These are phyloP conservation scores for Mesocentrotus franciscanus DNA, from an alignment of 53 echinoderm and acorn worm genomes.

Conservation along the genomic window DNA sequence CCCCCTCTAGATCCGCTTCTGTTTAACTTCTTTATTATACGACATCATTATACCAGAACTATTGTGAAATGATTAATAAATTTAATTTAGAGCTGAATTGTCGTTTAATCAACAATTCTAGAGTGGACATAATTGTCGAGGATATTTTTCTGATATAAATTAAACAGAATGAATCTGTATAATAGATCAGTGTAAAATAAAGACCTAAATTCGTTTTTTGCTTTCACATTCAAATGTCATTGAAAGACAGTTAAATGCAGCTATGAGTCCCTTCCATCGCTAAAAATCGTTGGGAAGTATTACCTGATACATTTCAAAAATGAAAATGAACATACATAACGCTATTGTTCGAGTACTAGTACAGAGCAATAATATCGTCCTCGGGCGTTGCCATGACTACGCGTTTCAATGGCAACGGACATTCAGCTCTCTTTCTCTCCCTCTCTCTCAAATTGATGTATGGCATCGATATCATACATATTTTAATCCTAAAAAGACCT, in stretches of 20 bases:
- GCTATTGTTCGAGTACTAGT: background rate
- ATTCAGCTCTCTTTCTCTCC: background rate
- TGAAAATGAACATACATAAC: background rate
- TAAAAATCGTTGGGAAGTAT: background rate
- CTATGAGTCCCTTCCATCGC: background rate
- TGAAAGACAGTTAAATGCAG: background rate
- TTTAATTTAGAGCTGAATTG: background rate
- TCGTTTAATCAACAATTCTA: background rate
- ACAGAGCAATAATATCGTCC: background rate
- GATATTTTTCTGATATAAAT: background rate
- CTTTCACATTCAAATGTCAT: too few species aligned
- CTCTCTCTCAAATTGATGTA: background rate
- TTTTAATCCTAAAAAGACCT: background rate
- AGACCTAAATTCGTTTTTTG: background rate
- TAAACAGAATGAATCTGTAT: background rate
- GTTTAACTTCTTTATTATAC: too few species aligned
- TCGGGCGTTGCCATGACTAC: background rate
- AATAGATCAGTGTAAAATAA: background rate
- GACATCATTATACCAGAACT: too few species aligned
- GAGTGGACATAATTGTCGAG: background rate
- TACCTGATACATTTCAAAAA: background rate
- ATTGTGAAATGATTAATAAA: too few species aligned
- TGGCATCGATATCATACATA: slow-evolving; percentile 32
- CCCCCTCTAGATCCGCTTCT: too few species aligned
- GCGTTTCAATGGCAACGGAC: background rate